Evolutionary conservation across 2,797 vertebrate species (phyloP).

Genomic region (Microctenopoma lineatum): DNA sequence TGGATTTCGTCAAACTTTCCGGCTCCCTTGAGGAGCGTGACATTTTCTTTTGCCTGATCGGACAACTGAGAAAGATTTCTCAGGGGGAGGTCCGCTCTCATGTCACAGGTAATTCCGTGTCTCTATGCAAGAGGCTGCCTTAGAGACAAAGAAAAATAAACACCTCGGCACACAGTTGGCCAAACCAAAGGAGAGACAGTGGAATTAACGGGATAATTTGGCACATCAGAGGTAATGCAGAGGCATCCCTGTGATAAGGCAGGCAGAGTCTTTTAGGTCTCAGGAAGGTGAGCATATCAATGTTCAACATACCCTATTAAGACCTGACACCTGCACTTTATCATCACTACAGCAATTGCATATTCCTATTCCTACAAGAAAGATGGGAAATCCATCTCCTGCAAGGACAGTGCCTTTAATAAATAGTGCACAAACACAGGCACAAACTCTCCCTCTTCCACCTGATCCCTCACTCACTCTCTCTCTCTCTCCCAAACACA

Average conservation of each 20-base stretch:
- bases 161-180: background rate
- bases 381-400: slow-evolving; percentile 77
- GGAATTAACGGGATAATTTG: slow-evolving; percentile 43
- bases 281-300: slow-evolving; percentile 74
- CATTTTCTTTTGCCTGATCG: slow-evolving; percentile 53
- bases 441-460: slow-evolving; percentile 69
- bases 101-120: slow-evolving; percentile 52
- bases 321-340: slow-evolving; percentile 79
- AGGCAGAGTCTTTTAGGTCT: slow-evolving; percentile 57
- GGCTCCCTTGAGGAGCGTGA: slow-evolving; percentile 33
- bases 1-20: slow-evolving; percentile 54
- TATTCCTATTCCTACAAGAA: slow-evolving; percentile 75
- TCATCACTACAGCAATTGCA: slow-evolving; percentile 82
- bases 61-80: slow-evolving; percentile 40
- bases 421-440: slow-evolving; percentile 75
- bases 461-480: slow-evolving; percentile 45
- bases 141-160: slow-evolving; percentile 37
- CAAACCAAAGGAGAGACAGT: slow-evolving; percentile 15
- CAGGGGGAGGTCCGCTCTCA: slow-evolving; percentile 10
- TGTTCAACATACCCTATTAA: slow-evolving; percentile 80
- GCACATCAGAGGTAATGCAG: slow-evolving; percentile 62
- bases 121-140: slow-evolving; percentile 18
- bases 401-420: slow-evolving; percentile 77
- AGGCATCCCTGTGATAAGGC: slow-evolving; percentile 57
- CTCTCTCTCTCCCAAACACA: background rate